Evolutionary conservation across 2,888 invertebrate species (phyloP).

Genomic region (Microctonus brassicae): DNA sequence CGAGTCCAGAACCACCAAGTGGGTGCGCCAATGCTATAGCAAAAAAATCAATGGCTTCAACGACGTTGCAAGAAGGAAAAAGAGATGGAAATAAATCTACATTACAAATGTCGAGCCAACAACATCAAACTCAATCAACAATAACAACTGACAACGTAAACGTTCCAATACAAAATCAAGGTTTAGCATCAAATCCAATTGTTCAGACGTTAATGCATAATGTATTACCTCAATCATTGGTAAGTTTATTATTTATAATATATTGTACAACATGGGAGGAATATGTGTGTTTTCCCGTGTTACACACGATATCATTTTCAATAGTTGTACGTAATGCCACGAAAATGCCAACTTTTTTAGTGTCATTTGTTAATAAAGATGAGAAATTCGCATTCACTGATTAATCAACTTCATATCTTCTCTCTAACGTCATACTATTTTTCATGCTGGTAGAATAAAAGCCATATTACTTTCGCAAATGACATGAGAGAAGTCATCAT

Average conservation of each 20-base stretch:
- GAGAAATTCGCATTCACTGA: too few relatives aligned
- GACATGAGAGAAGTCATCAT: too few relatives aligned
- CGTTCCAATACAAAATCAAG: constrained; percentile 57
- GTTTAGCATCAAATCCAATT: constrained; percentile 61
- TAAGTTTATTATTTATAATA: constrained; percentile 50
- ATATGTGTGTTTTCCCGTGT: too few relatives aligned
- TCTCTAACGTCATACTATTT: too few relatives aligned
- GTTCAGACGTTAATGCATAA: constrained; percentile 68
- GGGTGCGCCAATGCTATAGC: constrained; percentile 49
- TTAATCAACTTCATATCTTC: too few relatives aligned
- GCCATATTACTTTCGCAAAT: too few relatives aligned
- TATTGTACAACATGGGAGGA: too few relatives aligned
- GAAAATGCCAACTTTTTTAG: too few relatives aligned
- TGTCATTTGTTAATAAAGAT: too few relatives aligned
- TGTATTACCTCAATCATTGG: constrained; percentile 68
- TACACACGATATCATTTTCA: too few relatives aligned
- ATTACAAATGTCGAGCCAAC: constrained; percentile 41
- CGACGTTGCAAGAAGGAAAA: constrained; percentile 54
- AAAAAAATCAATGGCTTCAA: constrained; percentile 54
- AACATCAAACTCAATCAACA: constrained; percentile 43
- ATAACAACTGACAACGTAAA: constrained; percentile 53
- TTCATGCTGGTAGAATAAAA: too few relatives aligned
- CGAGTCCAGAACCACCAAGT: constrained; percentile 61
- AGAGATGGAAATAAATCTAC: constrained; percentile 51
- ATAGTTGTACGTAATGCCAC: too few relatives aligned